Evolutionary conservation across 2,113 vertebrate species (phyloP).

Genomic region (Willisornis vidua): DNA sequence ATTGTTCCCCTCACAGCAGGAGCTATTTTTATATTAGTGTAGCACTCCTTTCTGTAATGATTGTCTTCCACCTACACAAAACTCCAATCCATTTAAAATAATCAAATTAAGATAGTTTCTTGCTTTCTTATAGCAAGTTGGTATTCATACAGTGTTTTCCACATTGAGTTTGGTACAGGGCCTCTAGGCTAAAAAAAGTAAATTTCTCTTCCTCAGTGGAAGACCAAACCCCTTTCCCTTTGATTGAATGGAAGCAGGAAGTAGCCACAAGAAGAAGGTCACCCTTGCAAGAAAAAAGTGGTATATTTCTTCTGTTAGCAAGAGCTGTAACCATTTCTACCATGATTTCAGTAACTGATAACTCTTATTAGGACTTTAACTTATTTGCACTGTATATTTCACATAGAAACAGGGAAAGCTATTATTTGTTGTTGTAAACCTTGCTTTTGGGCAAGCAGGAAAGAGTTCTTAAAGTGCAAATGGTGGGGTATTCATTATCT

Average conservation of each 20-base stretch:
- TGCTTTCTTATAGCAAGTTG: background rate
- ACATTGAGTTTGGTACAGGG: background rate
- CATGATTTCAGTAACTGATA: background rate
- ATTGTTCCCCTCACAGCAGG: conserved; percentile 13
- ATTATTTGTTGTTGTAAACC: background rate
- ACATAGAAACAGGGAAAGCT: background rate
- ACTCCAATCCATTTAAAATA: conserved; percentile 5
- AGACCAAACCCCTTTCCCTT: background rate
- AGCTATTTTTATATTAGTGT: conserved; percentile 20
- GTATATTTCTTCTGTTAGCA: background rate
- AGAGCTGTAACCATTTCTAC: background rate
- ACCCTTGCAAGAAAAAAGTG: background rate
- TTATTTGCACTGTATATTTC: background rate
- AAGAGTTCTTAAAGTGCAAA: background rate
- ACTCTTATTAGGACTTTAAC: background rate
- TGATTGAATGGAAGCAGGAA: conserved; percentile 3
- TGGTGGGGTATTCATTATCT: background rate
- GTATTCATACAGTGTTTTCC: background rate
- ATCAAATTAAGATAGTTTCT: conserved; percentile 10
- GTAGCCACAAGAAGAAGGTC: background rate
- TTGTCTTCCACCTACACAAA: background rate
- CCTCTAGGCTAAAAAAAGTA: background rate
- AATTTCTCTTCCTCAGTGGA: background rate
- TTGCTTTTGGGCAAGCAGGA: background rate
- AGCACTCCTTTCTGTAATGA: background rate